A percentile compares a stretch with the other conserved stretches of the same genome.
These are phyloP conservation scores for Melanocharis versteri DNA, from an alignment of 2,113 vertebrate species.

Conservation along the genomic window DNA sequence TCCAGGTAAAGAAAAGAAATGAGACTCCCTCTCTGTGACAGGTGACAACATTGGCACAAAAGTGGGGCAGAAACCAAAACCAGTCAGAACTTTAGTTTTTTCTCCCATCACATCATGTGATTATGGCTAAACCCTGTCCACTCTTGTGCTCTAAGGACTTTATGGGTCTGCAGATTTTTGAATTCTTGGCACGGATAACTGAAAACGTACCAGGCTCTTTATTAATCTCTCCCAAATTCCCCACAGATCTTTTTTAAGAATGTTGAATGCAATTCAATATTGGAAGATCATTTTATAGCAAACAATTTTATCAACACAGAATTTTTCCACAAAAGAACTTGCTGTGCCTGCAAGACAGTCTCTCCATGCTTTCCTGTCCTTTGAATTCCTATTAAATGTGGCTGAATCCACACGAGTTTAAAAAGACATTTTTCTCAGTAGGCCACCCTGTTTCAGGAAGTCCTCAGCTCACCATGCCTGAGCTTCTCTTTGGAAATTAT, in stretches of 20 bases:
- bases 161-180: background rate
- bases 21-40: background rate
- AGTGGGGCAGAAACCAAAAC: background rate
- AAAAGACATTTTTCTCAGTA: constrained; percentile 7
- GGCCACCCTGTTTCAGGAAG: constrained; percentile 15
- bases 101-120: fast-evolving
- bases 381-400: background rate
- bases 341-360: background rate
- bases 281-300: background rate
- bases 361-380: background rate
- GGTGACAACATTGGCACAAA: background rate
- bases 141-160: background rate
- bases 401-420: background rate
- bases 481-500: constrained; percentile 34
- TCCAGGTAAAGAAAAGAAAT: background rate
- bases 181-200: background rate
- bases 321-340: background rate
- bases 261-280: background rate
- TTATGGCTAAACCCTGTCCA: background rate
- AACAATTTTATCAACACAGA: background rate
- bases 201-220: background rate
- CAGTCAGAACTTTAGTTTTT: background rate
- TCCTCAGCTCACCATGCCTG: background rate
- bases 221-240: background rate
- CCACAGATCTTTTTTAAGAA: background rate